Evolutionary conservation across 2,113 vertebrate species (phyloP).

Genomic region (Lonchura striata): DNA sequence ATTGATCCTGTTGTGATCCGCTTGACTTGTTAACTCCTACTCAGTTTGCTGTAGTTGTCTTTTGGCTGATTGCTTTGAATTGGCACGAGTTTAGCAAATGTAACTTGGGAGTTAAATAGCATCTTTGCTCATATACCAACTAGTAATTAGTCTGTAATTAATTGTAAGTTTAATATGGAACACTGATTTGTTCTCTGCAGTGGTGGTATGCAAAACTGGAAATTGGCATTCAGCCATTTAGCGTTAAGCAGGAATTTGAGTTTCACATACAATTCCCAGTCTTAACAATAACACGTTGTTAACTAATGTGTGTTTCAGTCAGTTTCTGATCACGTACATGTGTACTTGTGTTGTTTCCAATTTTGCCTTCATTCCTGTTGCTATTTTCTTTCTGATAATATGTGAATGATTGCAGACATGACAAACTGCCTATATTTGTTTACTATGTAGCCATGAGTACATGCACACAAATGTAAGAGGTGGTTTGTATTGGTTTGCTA

Average conservation of each 20-base stretch:
- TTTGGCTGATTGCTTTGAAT: not conserved
- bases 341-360: not conserved
- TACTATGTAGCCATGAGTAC: not conserved
- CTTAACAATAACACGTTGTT: not conserved
- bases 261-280: not conserved
- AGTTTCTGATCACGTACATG: rapidly evolving
- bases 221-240: not conserved
- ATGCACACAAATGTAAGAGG: not conserved
- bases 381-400: not conserved
- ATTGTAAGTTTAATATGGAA: not conserved
- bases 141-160: not conserved
- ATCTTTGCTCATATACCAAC: not conserved
- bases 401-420: not conserved
- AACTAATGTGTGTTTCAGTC: not conserved
- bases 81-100: not conserved
- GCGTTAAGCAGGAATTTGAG: not conserved
- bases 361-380: not conserved
- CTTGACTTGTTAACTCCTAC: not conserved
- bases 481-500: not conserved
- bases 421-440: not conserved
- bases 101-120: not conserved
- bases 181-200: not conserved
- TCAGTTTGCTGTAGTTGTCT: not conserved
- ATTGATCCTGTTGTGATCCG: not conserved
- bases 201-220: not conserved